Base-by-base conservation (phyloP, 1,140 invertebrate species). In the Scaptomyza pallida region DNA sequence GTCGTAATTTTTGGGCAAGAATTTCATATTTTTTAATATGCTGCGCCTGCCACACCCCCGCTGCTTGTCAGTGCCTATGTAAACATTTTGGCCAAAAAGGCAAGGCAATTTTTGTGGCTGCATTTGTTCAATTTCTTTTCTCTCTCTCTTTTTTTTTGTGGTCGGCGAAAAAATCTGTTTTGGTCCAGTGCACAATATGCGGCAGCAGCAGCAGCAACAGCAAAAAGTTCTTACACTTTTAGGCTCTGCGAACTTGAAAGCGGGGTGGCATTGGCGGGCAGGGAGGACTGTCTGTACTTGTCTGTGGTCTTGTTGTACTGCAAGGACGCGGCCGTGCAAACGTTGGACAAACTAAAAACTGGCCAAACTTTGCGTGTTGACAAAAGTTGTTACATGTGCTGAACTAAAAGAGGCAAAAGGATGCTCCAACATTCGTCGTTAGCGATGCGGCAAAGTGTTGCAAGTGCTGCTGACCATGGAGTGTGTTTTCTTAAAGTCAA, bases 361-460 rank as follows among this genome's bases (percentile, higher is more conserved):
- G 51, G 35, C 45, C 44, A 19, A 71, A 71, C 55, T 75, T 72
- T n/a, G n/a, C 51, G 48, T 67, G 45, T 72, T 72, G 72, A 65
- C 69, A 72, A 67, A 72, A 75, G 72, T 72, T 75, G 50, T 72
- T 44, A 70, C 59, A 64, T 72, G 44, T 55, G 67, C 59, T 35
- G 35, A 33, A 51, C 10, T 50, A 17, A 56, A 47, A n/a, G n/a
- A n/a, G 51, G 56, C 51, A 50, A 19, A 40, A 56, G 54, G 17
- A 62, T 60, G 61, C 52, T 30, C 26, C 8, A 30, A n/a, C n/a
- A n/a, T n/a, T n/a, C n/a, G n/a, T 26, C 23, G 23, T 26, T 26
- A 26, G 23, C 23, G 6, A 26, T 26, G 23, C 23, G 23, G 51
- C 37, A 40, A 55, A 26, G 37, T 41, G 35, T 23, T 73, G 76